A percentile compares a stretch with the other conserved stretches of the same genome.
Evolutionary conservation across 2,888 invertebrate species (phyloP).

Genomic region (Epirrhoe alternata): DNA sequence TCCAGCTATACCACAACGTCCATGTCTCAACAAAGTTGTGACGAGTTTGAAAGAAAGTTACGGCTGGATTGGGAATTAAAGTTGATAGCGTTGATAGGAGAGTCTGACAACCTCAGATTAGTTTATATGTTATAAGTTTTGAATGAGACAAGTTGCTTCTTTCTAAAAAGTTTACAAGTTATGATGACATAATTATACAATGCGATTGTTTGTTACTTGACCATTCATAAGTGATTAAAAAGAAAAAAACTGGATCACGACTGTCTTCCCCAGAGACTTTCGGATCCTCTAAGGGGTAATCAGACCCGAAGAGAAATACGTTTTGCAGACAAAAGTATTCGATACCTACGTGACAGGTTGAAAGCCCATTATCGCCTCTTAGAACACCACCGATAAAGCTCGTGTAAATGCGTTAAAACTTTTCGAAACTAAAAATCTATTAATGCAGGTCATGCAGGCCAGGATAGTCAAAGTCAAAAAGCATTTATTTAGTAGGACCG

Average conservation of each 20-base stretch:
- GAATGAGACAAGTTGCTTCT: constrained; percentile 18
- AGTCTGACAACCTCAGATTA: constrained; percentile 28
- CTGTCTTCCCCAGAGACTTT: not conserved
- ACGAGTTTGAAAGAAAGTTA: constrained; percentile 36
- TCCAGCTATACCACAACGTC: constrained; percentile 6
- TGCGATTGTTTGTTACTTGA: not conserved
- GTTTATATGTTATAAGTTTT: constrained; percentile 23
- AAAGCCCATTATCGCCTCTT: too few species aligned
- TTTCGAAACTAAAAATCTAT: too few species aligned
- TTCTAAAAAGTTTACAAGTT: constrained; percentile 6
- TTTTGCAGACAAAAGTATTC: too few species aligned
- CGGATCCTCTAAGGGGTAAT: too few species aligned
- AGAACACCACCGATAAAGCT: too few species aligned
- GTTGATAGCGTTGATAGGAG: constrained; percentile 39
- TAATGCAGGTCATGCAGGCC: too few species aligned
- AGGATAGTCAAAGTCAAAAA: too few species aligned
- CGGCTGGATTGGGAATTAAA: constrained; percentile 37
- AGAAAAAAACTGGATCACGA: not conserved
- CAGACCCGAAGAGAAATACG: too few species aligned
- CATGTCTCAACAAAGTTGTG: constrained; percentile 29
- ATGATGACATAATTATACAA: not conserved
- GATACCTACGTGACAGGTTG: too few species aligned
- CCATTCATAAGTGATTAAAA: not conserved
- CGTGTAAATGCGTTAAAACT: too few species aligned
- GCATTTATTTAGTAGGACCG: too few species aligned